Percentiles rank a stretch among this genome's conserved stretches.
These are phyloP conservation scores for Passer montanus DNA, from an alignment of 2,113 vertebrate species.

Conservation along the genomic window DNA sequence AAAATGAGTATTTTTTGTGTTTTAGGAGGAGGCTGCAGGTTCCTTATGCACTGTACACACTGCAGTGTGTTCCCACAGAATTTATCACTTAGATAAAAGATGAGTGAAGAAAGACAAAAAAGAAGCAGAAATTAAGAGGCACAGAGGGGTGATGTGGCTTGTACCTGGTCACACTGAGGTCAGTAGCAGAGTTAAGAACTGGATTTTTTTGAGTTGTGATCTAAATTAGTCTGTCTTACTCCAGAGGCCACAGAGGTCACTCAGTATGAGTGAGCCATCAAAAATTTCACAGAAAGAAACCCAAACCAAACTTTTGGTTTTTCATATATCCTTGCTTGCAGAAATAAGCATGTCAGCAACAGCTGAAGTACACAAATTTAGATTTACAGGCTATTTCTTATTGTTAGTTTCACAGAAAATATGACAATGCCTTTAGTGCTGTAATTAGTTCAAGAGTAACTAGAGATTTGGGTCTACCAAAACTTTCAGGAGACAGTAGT, in stretches of 20 bases:
- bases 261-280: not conserved
- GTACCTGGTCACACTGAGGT: slow-evolving; percentile 2
- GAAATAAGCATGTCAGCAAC: not conserved
- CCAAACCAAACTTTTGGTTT: not conserved
- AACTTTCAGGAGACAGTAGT: not conserved
- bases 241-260: not conserved
- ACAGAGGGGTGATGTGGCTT: not conserved
- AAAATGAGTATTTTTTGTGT: not conserved
- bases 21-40: not conserved
- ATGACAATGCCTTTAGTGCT: not conserved
- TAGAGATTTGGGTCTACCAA: not conserved
- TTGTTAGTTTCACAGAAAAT: not conserved
- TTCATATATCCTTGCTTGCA: not conserved
- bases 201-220: not conserved
- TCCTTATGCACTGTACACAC: not conserved
- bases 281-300: not conserved
- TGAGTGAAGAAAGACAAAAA: slow-evolving; percentile 13
- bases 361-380: not conserved
- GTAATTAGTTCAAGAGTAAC: not conserved
- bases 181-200: not conserved
- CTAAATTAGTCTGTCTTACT: not conserved
- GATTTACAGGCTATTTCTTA: not conserved
- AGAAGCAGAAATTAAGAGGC: slow-evolving; percentile 16
- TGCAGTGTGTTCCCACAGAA: not conserved
- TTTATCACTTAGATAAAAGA: slow-evolving; percentile 20